Conservation (phyloP, 2,113 vertebrate species). For the Capreolus pygargus region DNA sequence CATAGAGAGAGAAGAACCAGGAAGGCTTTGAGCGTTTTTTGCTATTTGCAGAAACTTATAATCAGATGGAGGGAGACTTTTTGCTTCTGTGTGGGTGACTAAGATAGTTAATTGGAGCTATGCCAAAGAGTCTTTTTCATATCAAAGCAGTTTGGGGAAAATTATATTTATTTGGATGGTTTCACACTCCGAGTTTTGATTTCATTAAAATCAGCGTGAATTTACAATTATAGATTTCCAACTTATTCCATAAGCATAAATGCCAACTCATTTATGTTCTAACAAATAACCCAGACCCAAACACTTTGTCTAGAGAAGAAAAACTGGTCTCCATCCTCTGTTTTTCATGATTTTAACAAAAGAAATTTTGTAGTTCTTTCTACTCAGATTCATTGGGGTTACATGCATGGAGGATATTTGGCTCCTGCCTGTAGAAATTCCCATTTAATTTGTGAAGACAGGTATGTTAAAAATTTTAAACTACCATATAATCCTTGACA, state of each 20-base stretch:
- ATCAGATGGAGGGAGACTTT: conserved; percentile 63
- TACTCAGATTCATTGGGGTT: background rate
- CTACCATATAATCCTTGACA: background rate
- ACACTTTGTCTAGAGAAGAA: conserved; percentile 44
- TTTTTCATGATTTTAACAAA: conserved; percentile 15
- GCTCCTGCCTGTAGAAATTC: background rate
- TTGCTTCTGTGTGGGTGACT: conserved; percentile 70
- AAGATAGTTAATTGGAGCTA: conserved; percentile 68
- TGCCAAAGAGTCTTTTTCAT: conserved; percentile 69
- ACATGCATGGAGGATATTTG: background rate
- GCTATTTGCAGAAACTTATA: conserved; percentile 69
- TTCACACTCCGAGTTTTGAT: conserved; percentile 74
- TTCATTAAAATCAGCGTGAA: conserved; percentile 73
- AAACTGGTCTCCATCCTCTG: background rate
- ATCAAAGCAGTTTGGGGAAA: conserved; percentile 71
- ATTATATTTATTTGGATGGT: conserved; percentile 75
- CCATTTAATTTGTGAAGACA: background rate
- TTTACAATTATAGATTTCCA: conserved; percentile 72
- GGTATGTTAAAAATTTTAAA: background rate
- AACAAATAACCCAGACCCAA: conserved; percentile 56
- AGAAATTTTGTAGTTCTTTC: background rate
- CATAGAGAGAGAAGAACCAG: conserved; percentile 35
- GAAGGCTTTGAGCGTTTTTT: conserved; percentile 17
- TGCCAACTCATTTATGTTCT: conserved; percentile 65
- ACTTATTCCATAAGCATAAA: conserved; percentile 67